Evolutionary conservation across 2,888 invertebrate species (phyloP), one percentile per base, ranked within the genome.

Genomic region (Drosophila anomalipes): DNA sequence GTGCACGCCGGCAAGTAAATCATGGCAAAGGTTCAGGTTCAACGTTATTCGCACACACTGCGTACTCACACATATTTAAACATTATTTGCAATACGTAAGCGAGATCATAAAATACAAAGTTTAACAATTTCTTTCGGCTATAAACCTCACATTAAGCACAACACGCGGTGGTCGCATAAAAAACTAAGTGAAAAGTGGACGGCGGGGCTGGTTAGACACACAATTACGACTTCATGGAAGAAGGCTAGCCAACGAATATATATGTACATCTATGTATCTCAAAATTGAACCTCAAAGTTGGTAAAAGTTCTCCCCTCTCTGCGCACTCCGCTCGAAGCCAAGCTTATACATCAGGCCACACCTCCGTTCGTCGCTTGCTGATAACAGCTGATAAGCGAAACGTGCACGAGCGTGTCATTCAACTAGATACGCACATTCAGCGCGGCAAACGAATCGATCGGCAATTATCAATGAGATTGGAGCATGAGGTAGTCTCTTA

Each of bases 191-290:
- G 28, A n/a, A 33, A 10, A 6, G 41, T 14, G 44, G 28, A 28
- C 5, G 22, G 7, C 33, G 16, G 44, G 39, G 60, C 47, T 41
- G 56, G 68, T 57, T 76, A 68, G 54, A 64, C 63, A 74, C 57
- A 70, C 53, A 33, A 66, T 75, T 69, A 83, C 66, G 82, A 79
- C 58, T 81, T 79, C 70, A 67, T 51, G 69, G 70, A 81, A 85
- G 67, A 5, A 51, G 57, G 10, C 33, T 49, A 12, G 22, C 6
- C 26, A 32, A 54, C 62, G 61, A 19, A 14, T 2, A 16, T 26
- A 10, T 6, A 12, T 12, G 12, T n/a, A 41, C 22, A 6, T 51
- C 1, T 14, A 12, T 19, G 30, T 9, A 26, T 26, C 9, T 26
- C 16, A 26, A 26, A 26, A 26, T 26, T 16, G 16, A 16, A 47